Evolutionary conservation across 2,888 invertebrate species (phyloP), one percentile per base, ranked within the genome.

Genomic region (Oscheius sp.): DNA sequence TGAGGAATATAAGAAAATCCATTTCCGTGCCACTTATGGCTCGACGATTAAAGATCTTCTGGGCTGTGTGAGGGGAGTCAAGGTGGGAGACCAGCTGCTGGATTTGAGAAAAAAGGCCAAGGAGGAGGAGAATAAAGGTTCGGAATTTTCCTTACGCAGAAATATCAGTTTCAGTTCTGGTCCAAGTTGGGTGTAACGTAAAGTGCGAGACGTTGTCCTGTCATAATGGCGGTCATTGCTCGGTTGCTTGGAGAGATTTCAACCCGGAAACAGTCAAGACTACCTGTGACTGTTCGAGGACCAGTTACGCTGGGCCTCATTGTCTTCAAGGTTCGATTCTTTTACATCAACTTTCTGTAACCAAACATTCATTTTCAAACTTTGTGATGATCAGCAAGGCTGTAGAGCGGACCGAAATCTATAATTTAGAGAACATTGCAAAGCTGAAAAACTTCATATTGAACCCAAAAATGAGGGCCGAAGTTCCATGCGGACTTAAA

Each of bases 211-310:
- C 78, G 9, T 55, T 87, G 37, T 35, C 76, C n/a, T 87, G 87
- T 74, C 48, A 78, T 9, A 85, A 87, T 66, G 85, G 86, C 2
- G 87, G 87, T 1, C 86, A 87, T 66, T 87, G 87, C 57, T 77
- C 84, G 1, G 83, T 85, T 13, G 81, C 76, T n/a, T 87, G 86
- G 87, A 77, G 74, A 13, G 83, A 85, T 71, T 79, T 76, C 59
- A 83, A 82, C 59, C 84, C 84, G 42, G 70, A 78, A n/a, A 75
- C 73, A 29, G 66, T 55, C 13, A 74, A 76, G 55, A 84, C 84
- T 1, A 80, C 76, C 5, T 87, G 87, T 66, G 84, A 87, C 70
- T 87, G 87, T 66, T 75, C 80, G 9, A 73, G 83, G 47, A 87
- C 86, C 21, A 84, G 85, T 60, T 87, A 85, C 72, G 53, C 73